Conservation (phyloP, 1,140 invertebrate genomes). For the Araneus ventricosus region DNA sequence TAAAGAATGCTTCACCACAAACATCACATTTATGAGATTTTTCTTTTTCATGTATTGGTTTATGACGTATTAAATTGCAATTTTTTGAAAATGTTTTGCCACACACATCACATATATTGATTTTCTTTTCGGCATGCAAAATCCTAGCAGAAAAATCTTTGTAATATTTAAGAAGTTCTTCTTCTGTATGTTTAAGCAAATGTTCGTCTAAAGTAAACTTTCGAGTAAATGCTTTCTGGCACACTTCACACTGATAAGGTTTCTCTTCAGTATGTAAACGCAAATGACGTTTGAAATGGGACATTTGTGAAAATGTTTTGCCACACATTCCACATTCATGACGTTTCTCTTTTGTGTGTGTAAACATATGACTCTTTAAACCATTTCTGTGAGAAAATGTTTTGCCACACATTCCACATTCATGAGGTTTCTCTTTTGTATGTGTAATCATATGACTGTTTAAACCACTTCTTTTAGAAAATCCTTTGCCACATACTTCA, state of each 20-base stretch:
- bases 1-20: not conserved
- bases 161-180: slow-evolving; percentile 78
- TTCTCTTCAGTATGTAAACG: slow-evolving; percentile 76
- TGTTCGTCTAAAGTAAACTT: not conserved
- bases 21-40: not conserved
- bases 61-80: not conserved
- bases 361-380: slow-evolving; percentile 6
- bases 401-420: slow-evolving; percentile 17
- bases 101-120: not conserved
- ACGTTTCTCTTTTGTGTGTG: slow-evolving; percentile 78
- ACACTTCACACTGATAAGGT: not conserved
- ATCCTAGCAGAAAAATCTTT: slow-evolving; percentile 79
- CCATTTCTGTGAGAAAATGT: not conserved
- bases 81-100: not conserved
- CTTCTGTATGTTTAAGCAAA: not conserved
- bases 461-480: slow-evolving; percentile 91
- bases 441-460: slow-evolving; percentile 78
- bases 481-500: slow-evolving; percentile 88
- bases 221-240: not conserved
- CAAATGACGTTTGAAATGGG: not conserved
- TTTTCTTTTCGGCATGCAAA: slow-evolving; percentile 5
- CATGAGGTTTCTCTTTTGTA: slow-evolving; percentile 4
- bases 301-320: slow-evolving; percentile 76
- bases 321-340: slow-evolving; percentile 80
- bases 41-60: not conserved